Conservation (phyloP, 2,888 invertebrate species). For the Trachelus troglodyta region DNA sequence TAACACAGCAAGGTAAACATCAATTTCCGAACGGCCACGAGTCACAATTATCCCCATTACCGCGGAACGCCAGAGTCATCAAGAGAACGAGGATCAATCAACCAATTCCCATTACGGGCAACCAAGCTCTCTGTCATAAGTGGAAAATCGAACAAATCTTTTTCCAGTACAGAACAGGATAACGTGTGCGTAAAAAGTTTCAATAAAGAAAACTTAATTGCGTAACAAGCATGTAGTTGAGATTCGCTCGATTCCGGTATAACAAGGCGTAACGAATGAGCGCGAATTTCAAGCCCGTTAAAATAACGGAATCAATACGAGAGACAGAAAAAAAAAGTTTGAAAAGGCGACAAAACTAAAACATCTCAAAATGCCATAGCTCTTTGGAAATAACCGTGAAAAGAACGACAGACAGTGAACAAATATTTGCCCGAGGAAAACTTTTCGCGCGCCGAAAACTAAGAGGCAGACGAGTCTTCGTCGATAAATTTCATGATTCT, state of each 20-base stretch:
- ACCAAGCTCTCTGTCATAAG: neutral
- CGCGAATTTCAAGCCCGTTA: neutral
- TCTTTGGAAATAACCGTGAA: neutral
- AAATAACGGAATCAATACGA: neutral
- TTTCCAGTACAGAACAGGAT: neutral
- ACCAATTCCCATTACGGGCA: neutral
- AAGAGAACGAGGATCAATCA: neutral
- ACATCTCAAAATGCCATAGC: neutral
- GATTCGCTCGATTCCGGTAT: neutral
- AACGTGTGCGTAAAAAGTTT: neutral
- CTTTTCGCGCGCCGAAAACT: neutral
- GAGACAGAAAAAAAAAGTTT: neutral
- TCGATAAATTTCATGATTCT: neutral
- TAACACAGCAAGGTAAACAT: neutral
- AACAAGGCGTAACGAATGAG: neutral
- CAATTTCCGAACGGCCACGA: neutral
- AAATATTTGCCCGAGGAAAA: constrained; percentile 4
- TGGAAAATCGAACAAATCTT: neutral
- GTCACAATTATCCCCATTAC: neutral
- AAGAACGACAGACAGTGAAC: neutral
- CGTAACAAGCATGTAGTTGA: neutral
- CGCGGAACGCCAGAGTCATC: neutral
- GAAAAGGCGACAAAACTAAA: neutral
- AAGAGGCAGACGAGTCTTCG: neutral
- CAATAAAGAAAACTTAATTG: neutral